Conservation (phyloP, 1,140 invertebrate genomes). For the Dreissena polymorpha region DNA sequence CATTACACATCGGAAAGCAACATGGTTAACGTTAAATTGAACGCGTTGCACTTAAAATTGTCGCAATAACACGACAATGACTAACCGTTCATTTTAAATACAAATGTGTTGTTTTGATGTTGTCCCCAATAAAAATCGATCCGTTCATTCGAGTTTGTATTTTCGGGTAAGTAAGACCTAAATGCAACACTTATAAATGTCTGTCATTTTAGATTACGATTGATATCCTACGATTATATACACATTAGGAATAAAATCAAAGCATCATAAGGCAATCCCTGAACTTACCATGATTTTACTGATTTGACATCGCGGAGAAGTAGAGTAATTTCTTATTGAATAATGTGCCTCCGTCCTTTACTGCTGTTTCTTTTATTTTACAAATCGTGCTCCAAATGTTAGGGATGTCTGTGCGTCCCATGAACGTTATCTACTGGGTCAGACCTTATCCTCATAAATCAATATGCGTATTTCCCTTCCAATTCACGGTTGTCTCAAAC, state of each 20-base stretch:
- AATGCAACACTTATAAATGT: no score
- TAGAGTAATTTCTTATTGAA: constrained; percentile 30
- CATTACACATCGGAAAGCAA: no score
- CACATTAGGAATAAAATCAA: background rate
- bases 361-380: constrained; percentile 30
- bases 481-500: constrained; percentile 37
- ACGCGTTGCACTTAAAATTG: no score
- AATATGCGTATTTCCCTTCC: constrained; percentile 48
- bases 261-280: background rate
- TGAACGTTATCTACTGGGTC: constrained; percentile 37
- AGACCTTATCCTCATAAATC: constrained; percentile 46
- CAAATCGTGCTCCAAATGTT: constrained; percentile 29
- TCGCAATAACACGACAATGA: no score
- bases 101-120: no score
- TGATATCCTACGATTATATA: background rate
- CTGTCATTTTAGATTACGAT: background rate
- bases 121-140: no score
- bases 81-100: no score
- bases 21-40: no score
- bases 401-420: background rate
- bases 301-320: constrained; percentile 37
- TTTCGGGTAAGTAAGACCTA: no score
- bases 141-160: no score
- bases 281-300: constrained; percentile 40
- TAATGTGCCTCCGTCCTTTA: constrained; percentile 20